phyloP scores from a whole-genome alignment of 2,888 invertebrate genomes.

The Cistogaster globosa region DNA sequence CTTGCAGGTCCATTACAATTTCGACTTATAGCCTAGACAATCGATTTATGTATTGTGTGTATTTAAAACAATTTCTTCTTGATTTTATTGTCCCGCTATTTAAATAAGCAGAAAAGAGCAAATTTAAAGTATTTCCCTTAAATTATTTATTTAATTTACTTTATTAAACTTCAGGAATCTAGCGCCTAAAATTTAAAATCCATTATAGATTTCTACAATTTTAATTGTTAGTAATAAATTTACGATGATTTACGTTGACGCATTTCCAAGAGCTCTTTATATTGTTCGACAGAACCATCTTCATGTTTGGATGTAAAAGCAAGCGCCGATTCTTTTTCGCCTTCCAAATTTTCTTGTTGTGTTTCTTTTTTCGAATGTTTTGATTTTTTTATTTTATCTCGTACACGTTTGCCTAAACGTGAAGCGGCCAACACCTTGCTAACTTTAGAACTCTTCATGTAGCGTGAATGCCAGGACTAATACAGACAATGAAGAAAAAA shows the following conservation, averaged over 20 bases:
- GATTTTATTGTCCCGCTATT: no score
- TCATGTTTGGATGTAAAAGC: slow-evolving; percentile 79
- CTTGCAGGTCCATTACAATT: no score
- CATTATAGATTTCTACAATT: no score
- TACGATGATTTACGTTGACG: slow-evolving; percentile 76
- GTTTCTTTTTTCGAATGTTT: slow-evolving; percentile 77
- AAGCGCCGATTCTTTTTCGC: slow-evolving; percentile 68
- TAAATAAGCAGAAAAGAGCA: no score
- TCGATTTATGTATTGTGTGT: no score
- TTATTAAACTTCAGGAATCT: no score
- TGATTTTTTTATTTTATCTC: slow-evolving; percentile 85
- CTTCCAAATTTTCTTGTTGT: slow-evolving; percentile 66
- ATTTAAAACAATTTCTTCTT: no score
- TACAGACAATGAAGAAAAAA: background rate
- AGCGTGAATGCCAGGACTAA: slow-evolving; percentile 86
- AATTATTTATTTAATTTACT: no score
- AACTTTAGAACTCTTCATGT: slow-evolving; percentile 86
- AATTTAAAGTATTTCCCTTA: no score
- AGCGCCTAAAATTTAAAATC: no score
- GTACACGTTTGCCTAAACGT: slow-evolving; percentile 85
- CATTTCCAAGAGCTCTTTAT: slow-evolving; percentile 82
- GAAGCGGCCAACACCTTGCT: slow-evolving; percentile 85
- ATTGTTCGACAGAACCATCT: slow-evolving; percentile 85
- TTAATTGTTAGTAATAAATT: background rate
- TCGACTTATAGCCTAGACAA: no score